These are phyloP conservation scores for Himalopsyche phryganea DNA, from an alignment of 1,140 invertebrate species.

Conservation along the genomic window DNA sequence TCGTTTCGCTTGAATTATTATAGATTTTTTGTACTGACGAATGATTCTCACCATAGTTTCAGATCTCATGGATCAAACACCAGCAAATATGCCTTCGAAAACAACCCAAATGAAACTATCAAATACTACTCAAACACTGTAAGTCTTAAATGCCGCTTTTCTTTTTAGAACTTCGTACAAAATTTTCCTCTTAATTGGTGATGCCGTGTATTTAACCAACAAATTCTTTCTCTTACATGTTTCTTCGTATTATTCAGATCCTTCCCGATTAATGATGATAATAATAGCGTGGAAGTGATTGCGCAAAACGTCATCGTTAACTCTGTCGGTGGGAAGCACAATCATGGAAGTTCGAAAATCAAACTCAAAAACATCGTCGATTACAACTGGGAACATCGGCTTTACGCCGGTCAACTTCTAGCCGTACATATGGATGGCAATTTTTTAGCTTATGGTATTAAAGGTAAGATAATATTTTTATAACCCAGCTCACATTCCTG, in stretches of 20 bases:
- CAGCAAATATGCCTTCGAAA: slow-evolving; percentile 40
- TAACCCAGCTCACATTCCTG: too few species aligned
- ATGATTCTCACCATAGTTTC: neutral
- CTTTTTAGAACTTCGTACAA: neutral
- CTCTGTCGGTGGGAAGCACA: slow-evolving; percentile 64
- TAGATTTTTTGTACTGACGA: slow-evolving; percentile 1
- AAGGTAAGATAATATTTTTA: slow-evolving; percentile 64
- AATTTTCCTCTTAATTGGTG: neutral
- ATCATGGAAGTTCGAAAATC: slow-evolving; percentile 80
- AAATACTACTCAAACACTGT: slow-evolving; percentile 48
- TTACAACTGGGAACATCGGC: slow-evolving; percentile 86
- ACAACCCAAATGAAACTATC: slow-evolving; percentile 45
- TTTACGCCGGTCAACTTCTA: slow-evolving; percentile 82
- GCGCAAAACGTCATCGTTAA: slow-evolving; percentile 68
- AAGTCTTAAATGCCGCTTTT: slow-evolving; percentile 35
- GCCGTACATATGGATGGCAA: slow-evolving; percentile 82
- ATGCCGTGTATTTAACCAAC: neutral
- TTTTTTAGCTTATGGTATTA: slow-evolving; percentile 86
- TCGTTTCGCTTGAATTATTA: neutral
- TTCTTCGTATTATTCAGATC: slow-evolving; percentile 61
- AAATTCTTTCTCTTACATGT: neutral
- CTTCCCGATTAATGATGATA: slow-evolving; percentile 66
- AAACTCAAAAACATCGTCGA: slow-evolving; percentile 89
- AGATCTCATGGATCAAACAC: slow-evolving; percentile 13
- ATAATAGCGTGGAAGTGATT: slow-evolving; percentile 64